These are phyloP conservation scores for Urocitellus parryii DNA, from an alignment of 2,113 vertebrate genomes.

Conservation along the genomic window DNA sequence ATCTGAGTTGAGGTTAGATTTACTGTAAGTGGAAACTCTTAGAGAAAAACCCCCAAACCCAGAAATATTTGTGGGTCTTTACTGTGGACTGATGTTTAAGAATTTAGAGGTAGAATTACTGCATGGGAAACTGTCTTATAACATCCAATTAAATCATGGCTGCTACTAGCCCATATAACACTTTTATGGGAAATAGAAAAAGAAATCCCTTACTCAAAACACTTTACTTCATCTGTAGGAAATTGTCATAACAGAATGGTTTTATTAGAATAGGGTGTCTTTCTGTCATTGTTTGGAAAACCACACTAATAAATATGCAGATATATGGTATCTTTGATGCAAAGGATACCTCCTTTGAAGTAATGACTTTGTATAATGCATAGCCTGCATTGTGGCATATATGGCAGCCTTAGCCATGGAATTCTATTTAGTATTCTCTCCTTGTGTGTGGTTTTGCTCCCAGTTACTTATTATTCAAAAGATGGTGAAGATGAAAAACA, in stretches of 20 bases:
- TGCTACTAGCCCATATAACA: neutral
- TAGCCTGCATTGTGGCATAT: neutral
- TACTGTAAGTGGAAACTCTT: constrained; percentile 25
- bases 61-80: constrained; percentile 23
- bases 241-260: neutral
- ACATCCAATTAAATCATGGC: neutral
- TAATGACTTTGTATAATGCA: neutral
- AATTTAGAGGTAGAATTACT: constrained; percentile 31
- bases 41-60: constrained; percentile 10
- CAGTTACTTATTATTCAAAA: constrained; percentile 22
- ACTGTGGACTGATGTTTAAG: neutral
- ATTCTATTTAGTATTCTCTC: neutral
- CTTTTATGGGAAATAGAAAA: constrained; percentile 5
- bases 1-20: constrained; percentile 43
- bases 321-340: neutral
- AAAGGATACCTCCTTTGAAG: neutral
- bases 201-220: neutral
- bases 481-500: neutral
- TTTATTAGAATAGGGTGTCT: neutral
- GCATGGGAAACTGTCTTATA: neutral
- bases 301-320: neutral
- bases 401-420: neutral
- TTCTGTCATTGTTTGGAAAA: neutral
- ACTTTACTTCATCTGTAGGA: neutral
- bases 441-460: constrained; percentile 2